Evolutionary conservation across 2,888 invertebrate genomes (phyloP).

Genomic region (Hydriomena furcata): DNA sequence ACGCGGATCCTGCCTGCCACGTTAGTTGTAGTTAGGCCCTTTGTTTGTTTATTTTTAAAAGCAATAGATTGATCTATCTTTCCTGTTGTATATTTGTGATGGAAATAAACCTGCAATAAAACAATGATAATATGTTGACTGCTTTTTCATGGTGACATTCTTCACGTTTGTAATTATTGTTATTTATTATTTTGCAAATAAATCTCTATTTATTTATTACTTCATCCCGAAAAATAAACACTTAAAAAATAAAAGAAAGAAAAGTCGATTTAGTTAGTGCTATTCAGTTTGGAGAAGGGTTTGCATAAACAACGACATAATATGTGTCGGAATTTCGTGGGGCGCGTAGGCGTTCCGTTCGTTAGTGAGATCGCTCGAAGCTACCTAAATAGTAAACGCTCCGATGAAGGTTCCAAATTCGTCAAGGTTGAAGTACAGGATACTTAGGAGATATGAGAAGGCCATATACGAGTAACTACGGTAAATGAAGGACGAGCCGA

Average conservation of each 20-base stretch:
- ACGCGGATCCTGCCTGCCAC: slow-evolving; percentile 18
- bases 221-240: too few relatives aligned
- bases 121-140: too few relatives aligned
- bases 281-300: neutral
- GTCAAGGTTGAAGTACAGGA: slow-evolving; percentile 59
- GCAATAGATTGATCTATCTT: neutral
- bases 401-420: slow-evolving; percentile 46
- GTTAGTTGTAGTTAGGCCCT: slow-evolving; percentile 16
- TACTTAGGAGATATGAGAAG: slow-evolving; percentile 73
- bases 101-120: too few relatives aligned
- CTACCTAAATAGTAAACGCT: slow-evolving; percentile 33
- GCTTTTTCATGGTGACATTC: too few relatives aligned
- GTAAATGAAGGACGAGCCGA: slow-evolving; percentile 73
- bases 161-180: too few relatives aligned
- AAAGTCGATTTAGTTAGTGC: too few relatives aligned
- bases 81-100: too few relatives aligned
- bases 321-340: neutral
- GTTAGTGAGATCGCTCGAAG: slow-evolving; percentile 6
- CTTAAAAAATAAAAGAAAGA: too few relatives aligned
- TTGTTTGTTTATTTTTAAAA: slow-evolving; percentile 19
- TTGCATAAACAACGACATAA: slow-evolving; percentile 1
- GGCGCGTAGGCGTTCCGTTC: slow-evolving; percentile 3
- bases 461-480: slow-evolving; percentile 73
- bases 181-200: too few relatives aligned
- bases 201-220: too few relatives aligned